Conservation (phyloP, 2,797 vertebrate genomes). For the Morelia viridis region DNA sequence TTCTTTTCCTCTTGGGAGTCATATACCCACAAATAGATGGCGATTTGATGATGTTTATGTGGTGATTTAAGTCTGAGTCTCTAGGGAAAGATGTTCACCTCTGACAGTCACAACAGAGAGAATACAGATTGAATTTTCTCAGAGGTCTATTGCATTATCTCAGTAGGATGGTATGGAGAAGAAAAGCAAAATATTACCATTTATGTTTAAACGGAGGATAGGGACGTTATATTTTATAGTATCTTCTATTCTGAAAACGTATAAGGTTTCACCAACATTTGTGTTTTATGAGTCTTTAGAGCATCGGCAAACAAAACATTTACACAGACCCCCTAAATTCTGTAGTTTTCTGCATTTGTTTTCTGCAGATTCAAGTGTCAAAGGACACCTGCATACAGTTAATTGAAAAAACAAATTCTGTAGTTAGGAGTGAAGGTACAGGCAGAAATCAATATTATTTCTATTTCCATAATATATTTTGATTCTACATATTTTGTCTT, state of each 20-base stretch:
- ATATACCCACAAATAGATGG: rapidly evolving
- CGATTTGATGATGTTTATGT: not conserved
- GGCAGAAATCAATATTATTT: not conserved
- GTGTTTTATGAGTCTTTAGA: not conserved
- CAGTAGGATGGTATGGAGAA: not conserved
- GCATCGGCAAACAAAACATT: not conserved
- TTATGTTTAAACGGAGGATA: conserved; percentile 10
- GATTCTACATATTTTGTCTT: not conserved
- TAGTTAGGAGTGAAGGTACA: not conserved
- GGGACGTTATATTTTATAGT: not conserved
- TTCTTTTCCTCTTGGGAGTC: not conserved
- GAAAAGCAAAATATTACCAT: not conserved
- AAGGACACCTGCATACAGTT: not conserved
- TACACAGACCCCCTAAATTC: not conserved
- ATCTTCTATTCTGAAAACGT: not conserved
- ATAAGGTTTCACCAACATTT: not conserved
- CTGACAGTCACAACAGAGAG: not conserved
- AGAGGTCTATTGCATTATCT: conserved; percentile 24
- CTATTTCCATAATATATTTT: not conserved
- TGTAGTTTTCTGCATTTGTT: not conserved
- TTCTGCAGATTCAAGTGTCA: not conserved
- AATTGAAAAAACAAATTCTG: not conserved
- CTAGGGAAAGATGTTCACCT: not conserved
- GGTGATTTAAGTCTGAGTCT: not conserved
- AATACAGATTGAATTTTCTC: not conserved